Conservation (phyloP, 1,140 invertebrate genomes). For the Sarcophaga bullata region DNA sequence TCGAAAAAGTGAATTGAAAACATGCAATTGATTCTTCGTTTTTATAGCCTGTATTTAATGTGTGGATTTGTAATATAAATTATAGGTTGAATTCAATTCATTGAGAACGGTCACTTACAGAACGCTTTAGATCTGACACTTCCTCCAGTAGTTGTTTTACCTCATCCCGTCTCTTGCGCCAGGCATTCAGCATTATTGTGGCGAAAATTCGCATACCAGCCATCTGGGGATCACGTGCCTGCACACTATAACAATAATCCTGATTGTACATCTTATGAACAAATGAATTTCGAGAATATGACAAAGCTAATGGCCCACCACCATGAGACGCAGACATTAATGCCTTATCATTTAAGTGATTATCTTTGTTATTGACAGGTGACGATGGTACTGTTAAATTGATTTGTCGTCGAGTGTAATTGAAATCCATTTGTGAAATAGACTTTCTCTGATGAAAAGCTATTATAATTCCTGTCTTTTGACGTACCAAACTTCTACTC, state of each 20-base stretch:
- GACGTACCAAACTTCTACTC: conserved; percentile 49
- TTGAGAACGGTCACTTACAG: conserved; percentile 47
- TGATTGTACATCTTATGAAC: conserved; percentile 42
- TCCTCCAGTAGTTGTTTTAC: conserved; percentile 53
- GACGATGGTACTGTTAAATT: conserved; percentile 30
- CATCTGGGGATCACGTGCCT: conserved; percentile 49
- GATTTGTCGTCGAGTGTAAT: conserved; percentile 50
- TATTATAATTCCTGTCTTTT: conserved; percentile 51
- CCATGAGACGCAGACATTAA: conserved; percentile 7
- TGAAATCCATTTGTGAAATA: conserved; percentile 60
- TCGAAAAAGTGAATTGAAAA: conserved; percentile 55
- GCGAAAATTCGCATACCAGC: conserved; percentile 60
- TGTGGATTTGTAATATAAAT: not conserved
- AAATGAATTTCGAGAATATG: conserved; percentile 40
- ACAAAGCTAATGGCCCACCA: no score
- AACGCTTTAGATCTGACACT: conserved; percentile 51
- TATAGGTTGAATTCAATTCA: not conserved
- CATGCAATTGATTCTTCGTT: conserved; percentile 59
- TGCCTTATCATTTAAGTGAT: conserved; percentile 42
- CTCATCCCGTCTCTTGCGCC: conserved; percentile 55
- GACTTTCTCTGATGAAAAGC: conserved; percentile 57
- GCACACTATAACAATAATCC: conserved; percentile 38
- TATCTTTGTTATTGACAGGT: not conserved
- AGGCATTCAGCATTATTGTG: conserved; percentile 57
- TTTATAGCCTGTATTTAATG: conserved; percentile 49